phyloP scores from a whole-genome alignment of 2,797 vertebrate genomes.

The Takifugu rubripes region DNA sequence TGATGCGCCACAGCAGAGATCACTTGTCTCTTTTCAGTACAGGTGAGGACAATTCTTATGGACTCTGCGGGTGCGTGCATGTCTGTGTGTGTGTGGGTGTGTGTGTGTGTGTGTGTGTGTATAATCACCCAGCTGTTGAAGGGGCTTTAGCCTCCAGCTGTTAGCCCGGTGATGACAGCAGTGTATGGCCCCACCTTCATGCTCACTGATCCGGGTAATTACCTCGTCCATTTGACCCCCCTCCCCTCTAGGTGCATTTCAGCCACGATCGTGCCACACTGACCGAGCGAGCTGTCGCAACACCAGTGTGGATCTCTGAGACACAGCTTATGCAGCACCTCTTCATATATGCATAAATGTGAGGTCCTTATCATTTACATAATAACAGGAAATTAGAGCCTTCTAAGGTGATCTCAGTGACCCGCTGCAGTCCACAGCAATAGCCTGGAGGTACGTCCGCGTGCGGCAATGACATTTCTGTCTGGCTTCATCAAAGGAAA shows the following conservation, averaged over 20 bases:
- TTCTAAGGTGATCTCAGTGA: constrained; percentile 14
- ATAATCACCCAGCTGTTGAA: constrained; percentile 75
- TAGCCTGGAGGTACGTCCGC: constrained; percentile 10
- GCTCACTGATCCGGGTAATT: constrained; percentile 76
- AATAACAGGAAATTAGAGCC: constrained; percentile 8
- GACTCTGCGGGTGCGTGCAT: constrained; percentile 16
- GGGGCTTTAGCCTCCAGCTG: constrained; percentile 67
- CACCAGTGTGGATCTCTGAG: constrained; percentile 19
- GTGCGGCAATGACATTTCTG: constrained; percentile 30
- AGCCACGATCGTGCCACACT: constrained; percentile 28
- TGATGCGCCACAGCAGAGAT: constrained; percentile 37
- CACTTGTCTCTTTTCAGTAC: constrained; percentile 34
- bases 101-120: constrained; percentile 16
- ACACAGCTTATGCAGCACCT: neutral
- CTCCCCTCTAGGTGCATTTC: constrained; percentile 32
- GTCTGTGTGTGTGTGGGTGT: constrained; percentile 15
- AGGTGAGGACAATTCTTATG: constrained; percentile 44
- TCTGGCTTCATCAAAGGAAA: constrained; percentile 29
- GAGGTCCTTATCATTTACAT: neutral
- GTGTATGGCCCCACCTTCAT: constrained; percentile 71
- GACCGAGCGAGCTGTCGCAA: constrained; percentile 49
- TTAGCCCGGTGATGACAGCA: constrained; percentile 68
- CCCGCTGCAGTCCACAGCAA: constrained; percentile 11
- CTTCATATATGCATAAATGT: neutral
- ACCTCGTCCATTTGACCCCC: constrained; percentile 64